Evolutionary conservation across 2,113 vertebrate genomes (phyloP).

Genomic region (Apus apus): DNA sequence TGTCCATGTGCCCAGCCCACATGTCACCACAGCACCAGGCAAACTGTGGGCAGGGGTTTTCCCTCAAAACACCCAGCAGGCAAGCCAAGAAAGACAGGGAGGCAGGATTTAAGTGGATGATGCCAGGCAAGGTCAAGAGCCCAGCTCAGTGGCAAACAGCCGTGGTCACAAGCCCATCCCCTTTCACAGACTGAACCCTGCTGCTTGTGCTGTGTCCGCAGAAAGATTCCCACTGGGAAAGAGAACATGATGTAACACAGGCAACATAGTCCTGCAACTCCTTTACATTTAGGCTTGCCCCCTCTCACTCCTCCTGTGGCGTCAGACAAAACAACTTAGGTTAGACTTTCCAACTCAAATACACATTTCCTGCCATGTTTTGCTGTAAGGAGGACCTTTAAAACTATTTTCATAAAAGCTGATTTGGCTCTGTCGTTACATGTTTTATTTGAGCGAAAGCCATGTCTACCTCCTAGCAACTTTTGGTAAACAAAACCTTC

Average conservation of each 20-base stretch:
- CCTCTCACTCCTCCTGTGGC: background rate
- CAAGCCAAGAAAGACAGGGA: background rate
- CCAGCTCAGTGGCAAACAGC: background rate
- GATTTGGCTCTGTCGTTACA: background rate
- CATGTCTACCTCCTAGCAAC: background rate
- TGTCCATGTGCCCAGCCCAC: fast-evolving
- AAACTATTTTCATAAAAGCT: background rate
- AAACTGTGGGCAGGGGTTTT: background rate
- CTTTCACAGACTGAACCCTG: background rate
- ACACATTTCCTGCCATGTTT: background rate
- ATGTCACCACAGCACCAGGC: background rate
- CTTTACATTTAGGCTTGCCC: background rate
- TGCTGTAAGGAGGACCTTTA: background rate
- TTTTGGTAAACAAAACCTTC: background rate
- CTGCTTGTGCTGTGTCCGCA: fast-evolving
- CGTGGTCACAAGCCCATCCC: fast-evolving
- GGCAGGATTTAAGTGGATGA: background rate
- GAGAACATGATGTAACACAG: background rate
- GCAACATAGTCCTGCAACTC: background rate
- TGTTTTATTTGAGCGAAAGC: background rate
- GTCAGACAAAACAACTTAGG: background rate
- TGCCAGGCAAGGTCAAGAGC: background rate
- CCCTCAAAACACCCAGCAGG: background rate
- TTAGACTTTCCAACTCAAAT: background rate
- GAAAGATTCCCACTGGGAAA: background rate